These are phyloP conservation scores for Coilia nasus DNA, from an alignment of 2,797 vertebrate genomes.

Conservation along the genomic window DNA sequence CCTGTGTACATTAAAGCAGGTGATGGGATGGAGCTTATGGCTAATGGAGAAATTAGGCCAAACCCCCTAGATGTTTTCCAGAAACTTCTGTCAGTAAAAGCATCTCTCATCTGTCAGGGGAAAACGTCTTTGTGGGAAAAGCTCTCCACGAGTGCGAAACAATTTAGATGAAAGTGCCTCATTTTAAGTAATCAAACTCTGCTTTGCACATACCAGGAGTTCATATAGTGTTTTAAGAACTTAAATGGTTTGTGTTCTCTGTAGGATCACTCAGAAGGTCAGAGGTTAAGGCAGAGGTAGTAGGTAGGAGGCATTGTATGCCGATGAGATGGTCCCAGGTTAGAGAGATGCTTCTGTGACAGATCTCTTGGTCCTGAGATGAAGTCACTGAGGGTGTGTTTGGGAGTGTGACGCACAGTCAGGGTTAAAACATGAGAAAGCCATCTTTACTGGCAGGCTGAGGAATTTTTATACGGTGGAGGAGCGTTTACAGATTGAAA, in stretches of 20 bases:
- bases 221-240: too few relatives aligned
- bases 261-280: neutral
- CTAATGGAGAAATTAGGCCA: neutral
- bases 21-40: neutral
- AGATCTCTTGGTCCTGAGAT: neutral
- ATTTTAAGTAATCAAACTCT: too few relatives aligned
- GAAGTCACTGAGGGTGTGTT: conserved; percentile 12
- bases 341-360: neutral
- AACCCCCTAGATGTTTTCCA: too few relatives aligned
- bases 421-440: conserved; percentile 10
- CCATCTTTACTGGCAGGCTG: conserved; percentile 19
- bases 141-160: too few relatives aligned
- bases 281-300: neutral
- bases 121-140: neutral
- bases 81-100: neutral
- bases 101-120: neutral
- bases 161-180: too few relatives aligned
- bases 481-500: conserved; percentile 27
- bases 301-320: neutral
- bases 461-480: conserved; percentile 32
- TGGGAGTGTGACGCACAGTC: neutral
- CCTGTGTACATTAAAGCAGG: too few relatives aligned
- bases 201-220: too few relatives aligned
- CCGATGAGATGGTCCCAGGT: neutral
- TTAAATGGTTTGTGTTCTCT: neutral